Conservation (phyloP, 1,140 invertebrate species). For the Habropoda laboriosa region DNA sequence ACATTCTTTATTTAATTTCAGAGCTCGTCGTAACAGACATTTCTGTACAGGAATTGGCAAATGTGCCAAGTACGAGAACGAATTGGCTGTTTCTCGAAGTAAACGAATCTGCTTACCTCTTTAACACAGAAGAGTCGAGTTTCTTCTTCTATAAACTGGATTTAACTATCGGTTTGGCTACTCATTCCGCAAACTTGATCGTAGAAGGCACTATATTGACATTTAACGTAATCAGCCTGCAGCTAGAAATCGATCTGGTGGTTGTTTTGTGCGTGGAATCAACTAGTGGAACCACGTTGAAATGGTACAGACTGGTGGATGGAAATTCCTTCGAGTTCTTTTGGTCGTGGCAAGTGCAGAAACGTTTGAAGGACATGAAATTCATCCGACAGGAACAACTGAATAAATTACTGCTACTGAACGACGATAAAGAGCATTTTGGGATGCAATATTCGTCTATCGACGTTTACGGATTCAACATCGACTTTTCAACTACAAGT, state of each 20-base stretch:
- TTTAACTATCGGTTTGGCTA: background rate
- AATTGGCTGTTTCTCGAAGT: slow-evolving; percentile 58
- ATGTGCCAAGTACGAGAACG: slow-evolving; percentile 1
- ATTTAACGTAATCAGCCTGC: slow-evolving; percentile 53
- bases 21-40: slow-evolving; percentile 65
- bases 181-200: background rate
- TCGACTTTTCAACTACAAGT: slow-evolving; percentile 28
- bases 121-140: background rate
- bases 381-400: slow-evolving; percentile 42
- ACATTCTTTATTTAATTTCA: slow-evolving; percentile 25
- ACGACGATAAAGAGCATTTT: slow-evolving; percentile 28
- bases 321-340: slow-evolving; percentile 28
- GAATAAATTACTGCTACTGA: slow-evolving; percentile 61
- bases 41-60: slow-evolving; percentile 27
- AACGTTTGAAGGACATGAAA: slow-evolving; percentile 53
- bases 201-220: slow-evolving; percentile 37
- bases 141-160: slow-evolving; percentile 55
- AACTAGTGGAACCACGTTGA: slow-evolving; percentile 31
- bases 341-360: slow-evolving; percentile 42
- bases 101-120: slow-evolving; percentile 51
- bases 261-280: slow-evolving; percentile 63
- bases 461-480: slow-evolving; percentile 62
- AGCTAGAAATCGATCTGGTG: slow-evolving; percentile 1
- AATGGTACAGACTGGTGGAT: slow-evolving; percentile 62
- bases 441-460: slow-evolving; percentile 39